Percentiles rank a stretch among this genome's conserved stretches.
phyloP scores from a whole-genome alignment of 2,113 vertebrate species.

The Macrotis lagotis region DNA sequence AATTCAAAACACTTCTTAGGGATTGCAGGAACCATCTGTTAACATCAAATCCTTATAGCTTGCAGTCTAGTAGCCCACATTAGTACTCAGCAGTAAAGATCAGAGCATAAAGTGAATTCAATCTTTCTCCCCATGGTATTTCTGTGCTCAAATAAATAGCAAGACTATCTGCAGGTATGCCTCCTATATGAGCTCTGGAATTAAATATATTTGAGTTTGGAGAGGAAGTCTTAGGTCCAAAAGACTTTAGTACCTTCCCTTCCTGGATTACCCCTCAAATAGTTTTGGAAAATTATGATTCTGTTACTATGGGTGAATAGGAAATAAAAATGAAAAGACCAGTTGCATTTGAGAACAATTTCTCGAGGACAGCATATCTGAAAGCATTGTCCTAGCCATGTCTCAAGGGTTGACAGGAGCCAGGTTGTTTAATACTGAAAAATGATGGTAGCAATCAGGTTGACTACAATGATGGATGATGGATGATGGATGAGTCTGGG shows the following conservation, averaged over 20 bases:
- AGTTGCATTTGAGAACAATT: background rate
- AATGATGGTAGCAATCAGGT: background rate
- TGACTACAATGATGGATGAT: rapidly evolving
- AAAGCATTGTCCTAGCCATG: background rate
- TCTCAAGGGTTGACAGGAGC: background rate
- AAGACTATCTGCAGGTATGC: background rate
- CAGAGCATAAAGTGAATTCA: background rate
- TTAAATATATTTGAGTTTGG: background rate
- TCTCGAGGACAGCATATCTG: background rate
- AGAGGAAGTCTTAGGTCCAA: background rate
- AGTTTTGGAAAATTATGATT: background rate
- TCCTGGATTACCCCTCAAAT: rapidly evolving
- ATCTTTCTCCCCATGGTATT: background rate
- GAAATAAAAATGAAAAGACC: background rate
- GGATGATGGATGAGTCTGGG: background rate
- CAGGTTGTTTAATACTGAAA: background rate
- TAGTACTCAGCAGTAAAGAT: background rate
- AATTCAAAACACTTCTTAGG: background rate
- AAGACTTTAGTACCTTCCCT: background rate
- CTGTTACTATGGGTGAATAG: too few species aligned
- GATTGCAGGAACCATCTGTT: background rate
- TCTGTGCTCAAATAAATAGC: background rate
- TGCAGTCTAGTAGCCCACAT: background rate
- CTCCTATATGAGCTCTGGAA: background rate
- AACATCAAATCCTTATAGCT: background rate